Evolutionary conservation across 2,113 vertebrate species (phyloP).

Genomic region (Pundamilia nyererei): DNA sequence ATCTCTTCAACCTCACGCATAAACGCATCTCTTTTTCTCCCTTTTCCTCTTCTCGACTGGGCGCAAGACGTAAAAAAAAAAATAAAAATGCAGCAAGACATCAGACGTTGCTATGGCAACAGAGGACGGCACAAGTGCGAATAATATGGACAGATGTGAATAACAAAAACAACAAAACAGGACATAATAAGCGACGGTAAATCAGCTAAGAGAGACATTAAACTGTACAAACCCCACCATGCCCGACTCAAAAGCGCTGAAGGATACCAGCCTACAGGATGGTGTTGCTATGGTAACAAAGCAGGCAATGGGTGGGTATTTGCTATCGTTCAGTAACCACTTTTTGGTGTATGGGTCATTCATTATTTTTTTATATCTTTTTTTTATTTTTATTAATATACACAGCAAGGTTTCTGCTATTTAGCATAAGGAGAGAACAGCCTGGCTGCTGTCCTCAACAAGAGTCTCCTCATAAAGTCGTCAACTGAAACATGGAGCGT

Average conservation of each 20-base stretch:
- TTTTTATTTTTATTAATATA: not conserved
- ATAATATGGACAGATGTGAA: conserved; percentile 13
- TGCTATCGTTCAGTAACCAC: not conserved
- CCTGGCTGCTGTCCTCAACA: not conserved
- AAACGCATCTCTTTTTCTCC: not conserved
- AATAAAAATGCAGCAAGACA: conserved; percentile 41
- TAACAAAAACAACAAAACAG: conserved; percentile 25
- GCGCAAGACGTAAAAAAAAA: not conserved
- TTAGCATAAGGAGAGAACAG: not conserved
- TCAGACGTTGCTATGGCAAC: conserved; percentile 59
- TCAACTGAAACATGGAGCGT: not conserved
- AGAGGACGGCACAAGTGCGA: conserved; percentile 29
- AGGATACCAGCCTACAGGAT: not conserved
- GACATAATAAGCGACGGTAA: not conserved
- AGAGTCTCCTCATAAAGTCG: not conserved
- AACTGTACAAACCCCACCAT: not conserved
- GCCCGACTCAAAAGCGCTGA: not conserved
- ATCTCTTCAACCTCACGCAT: not conserved
- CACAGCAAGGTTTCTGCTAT: not conserved
- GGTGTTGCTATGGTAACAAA: conserved; percentile 51
- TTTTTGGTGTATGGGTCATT: not conserved
- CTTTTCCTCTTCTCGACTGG: not conserved
- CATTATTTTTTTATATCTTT: not conserved
- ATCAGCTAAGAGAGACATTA: not conserved
- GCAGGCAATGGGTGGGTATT: not conserved